A percentile compares a stretch with the other conserved stretches of the same genome.
Evolutionary conservation across 2,888 invertebrate genomes (phyloP).

Genomic region (Diaprepes abbreviatus): DNA sequence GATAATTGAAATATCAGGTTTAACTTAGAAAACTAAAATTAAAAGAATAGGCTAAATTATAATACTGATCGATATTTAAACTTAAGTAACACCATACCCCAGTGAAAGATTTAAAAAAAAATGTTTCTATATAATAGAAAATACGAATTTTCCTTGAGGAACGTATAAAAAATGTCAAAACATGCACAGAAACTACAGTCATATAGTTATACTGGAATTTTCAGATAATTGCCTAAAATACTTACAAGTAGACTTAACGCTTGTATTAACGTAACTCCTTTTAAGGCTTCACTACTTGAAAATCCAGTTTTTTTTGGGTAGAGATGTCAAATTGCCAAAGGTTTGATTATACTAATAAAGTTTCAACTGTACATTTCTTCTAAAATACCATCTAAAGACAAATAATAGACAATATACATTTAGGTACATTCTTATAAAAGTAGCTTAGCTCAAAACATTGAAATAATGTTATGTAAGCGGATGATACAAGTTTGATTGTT

Average conservation of each 20-base stretch:
- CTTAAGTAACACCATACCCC: conserved; percentile 31
- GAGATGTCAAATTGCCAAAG: conserved; percentile 46
- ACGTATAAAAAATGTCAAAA: conserved; percentile 26
- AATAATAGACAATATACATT: conserved; percentile 22
- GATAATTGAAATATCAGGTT: too few species aligned
- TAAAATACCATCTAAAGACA: conserved; percentile 26
- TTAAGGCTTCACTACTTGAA: conserved; percentile 39
- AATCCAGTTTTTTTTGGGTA: conserved; percentile 37
- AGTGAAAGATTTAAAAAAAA: conserved; percentile 11
- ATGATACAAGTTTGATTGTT: conserved; percentile 17
- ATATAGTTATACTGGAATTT: conserved; percentile 44
- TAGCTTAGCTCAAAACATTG: conserved; percentile 17
- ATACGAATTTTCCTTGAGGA: conserved; percentile 27
- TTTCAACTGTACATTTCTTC: conserved; percentile 26
- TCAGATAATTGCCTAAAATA: conserved; percentile 45
- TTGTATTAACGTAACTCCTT: conserved; percentile 17
- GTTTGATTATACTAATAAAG: conserved; percentile 17
- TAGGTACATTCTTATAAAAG: conserved; percentile 22
- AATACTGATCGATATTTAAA: conserved; percentile 44
- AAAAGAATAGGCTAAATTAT: conserved; percentile 39
- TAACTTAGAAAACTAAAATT: conserved; percentile 25
- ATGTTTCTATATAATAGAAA: conserved; percentile 13
- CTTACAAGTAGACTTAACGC: conserved; percentile 29
- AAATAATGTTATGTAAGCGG: conserved; percentile 3
- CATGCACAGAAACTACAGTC: conserved; percentile 47